Evolutionary conservation across 2,113 vertebrate species (phyloP), one percentile per base, ranked within the genome.

Genomic region (Fulmarus glacialis): DNA sequence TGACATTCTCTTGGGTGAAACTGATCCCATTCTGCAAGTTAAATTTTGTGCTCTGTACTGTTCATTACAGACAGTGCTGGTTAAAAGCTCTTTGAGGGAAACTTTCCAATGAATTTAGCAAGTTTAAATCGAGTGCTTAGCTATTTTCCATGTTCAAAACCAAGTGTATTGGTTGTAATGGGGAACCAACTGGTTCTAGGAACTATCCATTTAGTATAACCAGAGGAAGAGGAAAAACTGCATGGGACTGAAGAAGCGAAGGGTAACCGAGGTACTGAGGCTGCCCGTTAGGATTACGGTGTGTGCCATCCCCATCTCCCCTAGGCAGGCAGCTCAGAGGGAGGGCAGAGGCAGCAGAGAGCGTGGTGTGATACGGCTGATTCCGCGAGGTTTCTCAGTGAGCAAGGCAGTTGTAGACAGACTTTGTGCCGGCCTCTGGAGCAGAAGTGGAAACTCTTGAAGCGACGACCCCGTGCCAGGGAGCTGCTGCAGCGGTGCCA

Each of bases 341-440:
- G 70, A 42, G 52, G 55, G 53, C 40, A 59, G 42, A 81, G 45
- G 27, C 34, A 60, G 26, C 38, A 72, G 45, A n/a, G 21, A 30
- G 22, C 0, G 0, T 11, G 20, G 7, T 53, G 32, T 19, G 16
- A 18, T 67, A 36, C 12, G 52, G 11, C 29, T n/a, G 23, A 36
- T 59, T 64, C 18, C 32, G 10, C 0, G 2, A 24, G 64, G 52
- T 20, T 67, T 55, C 66, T 38, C 56, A 12, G 26, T 6, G 67
- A 70, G 52, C 13, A 21, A 42, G 50, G 11, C 22, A 18, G 21
- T 22, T 29, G 8, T 12, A 53, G 36, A 3, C 29, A 80, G 81
- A 13, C 15, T 55, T 86, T 34, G 4, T 66, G 87, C 21, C 8
- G 3, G 19, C 34, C 19, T 36, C 36, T 70, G 66, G 36, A 73